Percentiles rank a stretch among this genome's conserved stretches.
Evolutionary conservation across 30 jellyfish, hydroid and myxozoan species (phyloP).

Genomic region (Turritopsis dohrnii): DNA sequence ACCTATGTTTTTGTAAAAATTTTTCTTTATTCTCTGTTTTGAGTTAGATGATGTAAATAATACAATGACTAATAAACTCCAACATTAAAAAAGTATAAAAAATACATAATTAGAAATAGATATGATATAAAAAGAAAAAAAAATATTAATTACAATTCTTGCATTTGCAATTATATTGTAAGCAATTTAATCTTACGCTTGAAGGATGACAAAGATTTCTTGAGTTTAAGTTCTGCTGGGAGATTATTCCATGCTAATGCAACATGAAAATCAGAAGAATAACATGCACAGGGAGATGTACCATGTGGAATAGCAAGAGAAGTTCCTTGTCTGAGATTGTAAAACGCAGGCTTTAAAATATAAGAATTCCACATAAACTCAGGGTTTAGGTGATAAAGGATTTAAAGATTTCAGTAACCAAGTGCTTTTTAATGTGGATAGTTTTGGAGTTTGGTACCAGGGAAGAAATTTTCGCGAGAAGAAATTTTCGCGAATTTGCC

Average conservation of each 20-base stretch:
- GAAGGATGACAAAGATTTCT: background rate
- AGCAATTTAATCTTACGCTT: background rate
- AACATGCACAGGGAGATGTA: background rate
- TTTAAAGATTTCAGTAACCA: background rate
- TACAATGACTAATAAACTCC: background rate
- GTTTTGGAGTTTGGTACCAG: background rate
- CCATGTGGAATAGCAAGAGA: background rate
- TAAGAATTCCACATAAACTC: background rate
- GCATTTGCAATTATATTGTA: background rate
- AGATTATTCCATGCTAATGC: background rate
- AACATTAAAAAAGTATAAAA: background rate
- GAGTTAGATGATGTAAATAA: background rate
- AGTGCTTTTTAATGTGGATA: background rate
- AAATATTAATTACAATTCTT: background rate
- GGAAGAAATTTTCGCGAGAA: background rate
- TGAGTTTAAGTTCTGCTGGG: background rate
- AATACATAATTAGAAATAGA: background rate
- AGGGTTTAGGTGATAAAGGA: background rate
- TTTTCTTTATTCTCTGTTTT: background rate
- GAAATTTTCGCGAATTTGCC: background rate
- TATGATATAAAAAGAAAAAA: too few relatives aligned
- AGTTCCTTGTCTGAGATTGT: background rate
- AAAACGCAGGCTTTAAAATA: background rate
- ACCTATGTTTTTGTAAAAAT: background rate
- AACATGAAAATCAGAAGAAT: background rate